Evolutionary conservation across 2,888 invertebrate genomes (phyloP).

Genomic region (Fragum fragum): DNA sequence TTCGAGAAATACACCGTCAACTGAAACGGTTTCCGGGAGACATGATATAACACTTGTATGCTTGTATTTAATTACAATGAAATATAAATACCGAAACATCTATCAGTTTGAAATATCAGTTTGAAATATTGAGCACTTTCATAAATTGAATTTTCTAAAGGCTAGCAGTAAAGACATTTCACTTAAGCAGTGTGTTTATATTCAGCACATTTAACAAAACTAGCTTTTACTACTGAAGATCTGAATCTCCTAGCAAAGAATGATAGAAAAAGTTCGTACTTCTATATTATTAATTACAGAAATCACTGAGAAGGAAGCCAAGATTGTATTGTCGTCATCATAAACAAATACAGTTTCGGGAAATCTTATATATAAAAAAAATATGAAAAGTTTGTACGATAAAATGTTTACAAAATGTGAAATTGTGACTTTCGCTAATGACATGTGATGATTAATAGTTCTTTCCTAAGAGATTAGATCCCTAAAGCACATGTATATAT

Average conservation of each 20-base stretch:
- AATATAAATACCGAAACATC: no score
- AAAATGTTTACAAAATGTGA: slow-evolving; percentile 3
- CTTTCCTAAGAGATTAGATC: slow-evolving; percentile 25
- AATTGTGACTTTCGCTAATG: neutral
- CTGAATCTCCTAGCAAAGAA: slow-evolving; percentile 2
- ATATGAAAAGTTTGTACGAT: no score
- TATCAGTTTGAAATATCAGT: no score
- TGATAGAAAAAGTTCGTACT: neutral
- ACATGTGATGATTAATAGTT: slow-evolving; percentile 2
- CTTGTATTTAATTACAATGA: no score
- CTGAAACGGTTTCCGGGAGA: slow-evolving; percentile 29
- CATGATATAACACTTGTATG: neutral
- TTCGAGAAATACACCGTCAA: slow-evolving; percentile 46
- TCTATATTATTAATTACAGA: neutral
- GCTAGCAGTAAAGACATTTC: neutral
- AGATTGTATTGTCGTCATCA: neutral
- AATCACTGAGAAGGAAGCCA: neutral
- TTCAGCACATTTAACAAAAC: neutral
- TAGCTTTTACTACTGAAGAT: neutral
- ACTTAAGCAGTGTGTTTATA: neutral
- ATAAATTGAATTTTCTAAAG: neutral
- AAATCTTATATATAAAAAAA: no score
- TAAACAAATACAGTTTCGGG: no score
- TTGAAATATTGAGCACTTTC: no score
- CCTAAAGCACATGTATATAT: neutral